Base-by-base conservation (phyloP, 2,797 vertebrate species). In the Neosilurus mollespiculum region DNA sequence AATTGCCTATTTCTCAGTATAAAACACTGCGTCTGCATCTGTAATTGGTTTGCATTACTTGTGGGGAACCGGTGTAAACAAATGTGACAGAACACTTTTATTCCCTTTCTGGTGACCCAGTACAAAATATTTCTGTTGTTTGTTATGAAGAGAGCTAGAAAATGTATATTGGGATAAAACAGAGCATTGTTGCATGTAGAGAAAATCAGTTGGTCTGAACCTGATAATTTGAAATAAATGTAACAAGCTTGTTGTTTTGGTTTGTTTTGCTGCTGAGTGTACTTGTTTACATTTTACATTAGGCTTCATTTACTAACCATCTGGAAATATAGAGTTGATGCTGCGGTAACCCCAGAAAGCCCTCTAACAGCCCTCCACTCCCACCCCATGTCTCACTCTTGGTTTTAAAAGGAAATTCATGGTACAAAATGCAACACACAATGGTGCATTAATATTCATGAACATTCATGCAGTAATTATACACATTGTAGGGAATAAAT, bases 1-100 rank as follows among this genome's bases (percentile, higher is more conserved):
- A 78, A 78, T 49, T 62, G 58, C 58, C 7, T 62, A 24, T 43
- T 78, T 78, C 37, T 78, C 75, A 62, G 34, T 62, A 43, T 78
- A 78, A 61, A 49, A 77, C 34, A 61, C 58, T 61, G 58, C 3
- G 15, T 51, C 22, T 78, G 59, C 37, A 49, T 62, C 75, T 15
- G 22, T 61, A 43, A 61, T 78, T 78, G 76, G 22, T 51, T 51
- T 64, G 59, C 58, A 26, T 43, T 20, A 49, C 22, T 78, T 78
- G 37, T 49, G 37, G 22, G 59, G 14, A 64, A 49, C 76, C 62
- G 59, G 22, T 78, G 59, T 62, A 76, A 76, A 76, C 56, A 76
- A 76, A 14, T 62, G 75, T 78, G 34, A 51, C 76, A 51, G 59
- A 24, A 78, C 26, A 26, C 11, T 51, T 24, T 30, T 11, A 12